A percentile compares a stretch with the other conserved stretches of the same genome.
phyloP scores from a whole-genome alignment of 2,113 vertebrate genomes.

The Clarias batrachus region DNA sequence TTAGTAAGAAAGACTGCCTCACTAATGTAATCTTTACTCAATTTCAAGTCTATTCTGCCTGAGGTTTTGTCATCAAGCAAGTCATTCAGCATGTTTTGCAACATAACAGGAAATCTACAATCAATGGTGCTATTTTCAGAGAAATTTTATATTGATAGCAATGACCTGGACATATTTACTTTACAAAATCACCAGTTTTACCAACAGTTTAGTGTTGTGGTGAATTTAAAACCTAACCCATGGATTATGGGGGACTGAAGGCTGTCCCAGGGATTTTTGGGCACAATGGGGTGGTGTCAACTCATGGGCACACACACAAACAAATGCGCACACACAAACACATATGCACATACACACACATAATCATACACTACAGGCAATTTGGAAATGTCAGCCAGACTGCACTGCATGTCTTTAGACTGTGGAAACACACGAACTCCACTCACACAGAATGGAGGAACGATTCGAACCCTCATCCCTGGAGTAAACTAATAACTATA shows the following conservation, averaged over 20 bases:
- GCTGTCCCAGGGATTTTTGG: no score
- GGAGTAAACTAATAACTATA: not conserved
- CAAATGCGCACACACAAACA: no score
- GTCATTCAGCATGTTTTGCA: not conserved
- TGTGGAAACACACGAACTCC: no score
- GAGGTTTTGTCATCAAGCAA: not conserved
- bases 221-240: no score
- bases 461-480: no score
- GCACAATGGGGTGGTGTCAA: no score
- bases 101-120: not conserved
- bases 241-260: no score
- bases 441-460: no score
- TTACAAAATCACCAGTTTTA: not conserved
- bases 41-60: not conserved
- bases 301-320: not conserved
- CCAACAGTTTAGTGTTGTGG: not conserved
- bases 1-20: not conserved
- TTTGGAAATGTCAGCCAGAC: not conserved
- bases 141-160: not conserved
- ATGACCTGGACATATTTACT: not conserved
- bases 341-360: not conserved
- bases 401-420: not conserved
- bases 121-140: not conserved
- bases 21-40: not conserved
- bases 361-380: not conserved